A percentile compares a stretch with the other conserved stretches of the same genome.
phyloP scores from a whole-genome alignment of 1,140 invertebrate species.

The Ceratitis capitata region DNA sequence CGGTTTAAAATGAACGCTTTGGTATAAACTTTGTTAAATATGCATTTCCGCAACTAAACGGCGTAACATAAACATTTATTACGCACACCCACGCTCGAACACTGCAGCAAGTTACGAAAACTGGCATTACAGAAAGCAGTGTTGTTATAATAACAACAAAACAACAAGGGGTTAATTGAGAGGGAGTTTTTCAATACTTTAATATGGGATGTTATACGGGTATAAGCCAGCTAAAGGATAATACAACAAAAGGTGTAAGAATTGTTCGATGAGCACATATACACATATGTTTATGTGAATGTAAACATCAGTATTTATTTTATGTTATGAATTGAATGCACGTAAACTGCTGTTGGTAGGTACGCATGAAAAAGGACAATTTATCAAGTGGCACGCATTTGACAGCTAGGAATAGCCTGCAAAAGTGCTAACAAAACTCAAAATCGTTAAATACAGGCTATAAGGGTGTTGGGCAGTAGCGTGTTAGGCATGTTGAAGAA shows the following conservation, averaged over 20 bases:
- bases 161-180: not conserved
- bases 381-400: constrained; percentile 21
- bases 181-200: not conserved
- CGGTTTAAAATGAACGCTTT: not conserved
- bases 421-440: not conserved
- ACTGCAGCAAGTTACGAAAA: not conserved
- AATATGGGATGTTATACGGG: not conserved
- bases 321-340: not conserved
- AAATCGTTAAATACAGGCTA: no score
- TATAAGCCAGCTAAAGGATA: not conserved
- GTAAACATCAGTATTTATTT: not conserved
- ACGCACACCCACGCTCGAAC: not conserved
- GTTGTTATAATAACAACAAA: constrained; percentile 1
- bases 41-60: not conserved
- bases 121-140: not conserved
- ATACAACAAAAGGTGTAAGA: not conserved
- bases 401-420: not conserved
- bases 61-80: not conserved
- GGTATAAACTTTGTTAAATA: not conserved
- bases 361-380: constrained; percentile 16
- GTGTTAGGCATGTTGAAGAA: no score
- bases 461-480: not conserved
- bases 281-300: not conserved
- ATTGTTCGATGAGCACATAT: not conserved
- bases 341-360: not conserved